Base-by-base conservation (phyloP, 2,888 invertebrate genomes). In the Zhengitettix transpicula region DNA sequence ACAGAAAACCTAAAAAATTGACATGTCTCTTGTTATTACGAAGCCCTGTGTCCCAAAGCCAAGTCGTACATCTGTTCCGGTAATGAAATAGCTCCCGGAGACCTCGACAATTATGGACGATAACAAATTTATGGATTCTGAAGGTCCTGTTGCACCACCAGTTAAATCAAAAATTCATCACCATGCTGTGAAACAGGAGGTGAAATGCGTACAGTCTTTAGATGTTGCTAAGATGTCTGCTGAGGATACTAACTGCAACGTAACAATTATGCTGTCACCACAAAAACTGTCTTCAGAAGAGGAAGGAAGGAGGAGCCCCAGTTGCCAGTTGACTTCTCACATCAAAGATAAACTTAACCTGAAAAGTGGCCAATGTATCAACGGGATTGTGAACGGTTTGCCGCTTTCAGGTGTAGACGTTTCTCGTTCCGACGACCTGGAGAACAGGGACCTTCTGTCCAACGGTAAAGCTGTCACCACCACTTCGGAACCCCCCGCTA, bases 311-410 rank as follows among this genome's bases (percentile, higher is more conserved):
- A 52, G 42, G 11, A 52, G 52, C 47, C n/a, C n/a, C n/a, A n/a
- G n/a, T n/a, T n/a, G n/a, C n/a, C 59, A 62, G 52, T 55, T 62
- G 28, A 41, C 64, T 51, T 41, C 63, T 52, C 61, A 60, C 15
- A 55, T 65, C 52, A 63, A 64, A 58, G 65, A 63, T 57, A 65
- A 59, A 61, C 60, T 64, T 51, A 60, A 60, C 57, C 58, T 64
- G 42, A 62, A 62, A 57, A 61, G 61, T 60, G 62, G 61, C 47
- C n/a, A 59, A 52, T 61, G 63, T 58, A 62, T 63, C n/a, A 65
- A 64, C 58, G 65, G 65, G 57, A 62, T 65, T 58, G 62, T 64
- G 54, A 65, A 65, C 59, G 65, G 65, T 56, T 58, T 65, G 57
- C 58, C 61, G 40, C 44, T 62, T 55, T n/a, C n/a, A n/a, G 62